Percentiles rank a stretch among this genome's conserved stretches.
phyloP scores from a whole-genome alignment of 2,888 invertebrate species.

The Nephrotoma guestfalica region DNA sequence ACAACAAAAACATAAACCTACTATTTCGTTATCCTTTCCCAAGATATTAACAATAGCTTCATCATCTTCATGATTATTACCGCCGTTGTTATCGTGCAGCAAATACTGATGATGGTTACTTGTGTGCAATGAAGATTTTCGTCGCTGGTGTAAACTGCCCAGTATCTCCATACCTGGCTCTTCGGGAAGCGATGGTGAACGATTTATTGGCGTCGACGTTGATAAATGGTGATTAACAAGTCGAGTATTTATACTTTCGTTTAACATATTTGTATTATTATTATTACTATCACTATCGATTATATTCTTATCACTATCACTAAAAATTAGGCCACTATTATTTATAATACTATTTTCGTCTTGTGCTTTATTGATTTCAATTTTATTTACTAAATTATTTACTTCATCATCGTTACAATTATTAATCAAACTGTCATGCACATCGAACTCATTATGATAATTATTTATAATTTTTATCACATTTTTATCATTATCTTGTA shows the following conservation, averaged over 20 bases:
- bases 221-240: background rate
- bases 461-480: background rate
- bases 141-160: background rate
- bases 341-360: background rate
- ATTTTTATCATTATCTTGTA: background rate
- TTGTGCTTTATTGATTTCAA: background rate
- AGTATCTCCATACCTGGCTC: background rate
- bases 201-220: background rate
- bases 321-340: background rate
- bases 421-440: background rate
- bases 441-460: background rate
- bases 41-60: slow-evolving; percentile 25
- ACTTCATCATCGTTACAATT: background rate
- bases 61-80: slow-evolving; percentile 18
- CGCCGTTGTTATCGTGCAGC: background rate
- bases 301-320: background rate
- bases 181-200: background rate
- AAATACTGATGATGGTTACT: background rate
- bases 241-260: background rate
- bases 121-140: background rate
- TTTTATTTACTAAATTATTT: background rate
- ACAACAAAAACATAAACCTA: slow-evolving; percentile 16
- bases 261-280: background rate
- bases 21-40: slow-evolving; percentile 26
- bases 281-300: background rate